Percentiles rank a stretch among this genome's conserved stretches.
Evolutionary conservation across 2,888 invertebrate genomes (phyloP).

Genomic region (Mystacides longicornis): DNA sequence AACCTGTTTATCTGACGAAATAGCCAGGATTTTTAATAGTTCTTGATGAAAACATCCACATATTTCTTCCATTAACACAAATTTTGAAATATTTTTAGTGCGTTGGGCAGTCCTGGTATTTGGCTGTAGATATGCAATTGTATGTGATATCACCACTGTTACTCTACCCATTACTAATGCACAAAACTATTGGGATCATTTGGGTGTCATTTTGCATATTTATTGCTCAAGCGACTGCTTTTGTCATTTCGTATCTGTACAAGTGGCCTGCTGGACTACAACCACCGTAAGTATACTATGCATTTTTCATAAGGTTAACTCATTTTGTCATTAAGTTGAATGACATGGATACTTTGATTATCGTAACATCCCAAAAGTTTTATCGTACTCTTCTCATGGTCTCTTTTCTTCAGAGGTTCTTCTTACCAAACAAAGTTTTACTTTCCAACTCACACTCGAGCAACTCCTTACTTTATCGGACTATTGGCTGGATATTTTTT

Average conservation of each 20-base stretch:
- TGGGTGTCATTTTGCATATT: constrained; percentile 22
- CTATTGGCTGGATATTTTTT: constrained; percentile 13
- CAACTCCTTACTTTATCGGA: constrained; percentile 17
- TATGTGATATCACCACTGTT: constrained; percentile 21
- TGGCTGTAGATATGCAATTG: constrained; percentile 21
- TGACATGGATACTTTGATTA: too few species aligned
- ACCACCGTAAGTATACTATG: not conserved
- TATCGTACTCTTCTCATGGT: too few species aligned
- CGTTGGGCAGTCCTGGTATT: constrained; percentile 19
- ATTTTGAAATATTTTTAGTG: not conserved
- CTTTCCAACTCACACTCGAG: constrained; percentile 11
- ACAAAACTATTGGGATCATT: constrained; percentile 20
- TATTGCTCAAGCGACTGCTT: constrained; percentile 28
- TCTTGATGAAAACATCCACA: too few species aligned
- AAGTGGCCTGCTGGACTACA: constrained; percentile 25
- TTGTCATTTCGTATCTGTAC: constrained; percentile 28
- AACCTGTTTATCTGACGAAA: too few species aligned
- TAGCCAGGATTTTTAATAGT: too few species aligned
- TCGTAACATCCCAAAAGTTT: too few species aligned
- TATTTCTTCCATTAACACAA: too few species aligned
- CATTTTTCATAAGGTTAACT: too few species aligned
- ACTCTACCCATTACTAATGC: constrained; percentile 16
- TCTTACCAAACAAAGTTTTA: not conserved
- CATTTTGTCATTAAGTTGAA: too few species aligned
- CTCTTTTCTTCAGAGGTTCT: not conserved